Evolutionary conservation across 2,888 invertebrate genomes (phyloP).

Genomic region (Sinopyrophorus schimmeli): DNA sequence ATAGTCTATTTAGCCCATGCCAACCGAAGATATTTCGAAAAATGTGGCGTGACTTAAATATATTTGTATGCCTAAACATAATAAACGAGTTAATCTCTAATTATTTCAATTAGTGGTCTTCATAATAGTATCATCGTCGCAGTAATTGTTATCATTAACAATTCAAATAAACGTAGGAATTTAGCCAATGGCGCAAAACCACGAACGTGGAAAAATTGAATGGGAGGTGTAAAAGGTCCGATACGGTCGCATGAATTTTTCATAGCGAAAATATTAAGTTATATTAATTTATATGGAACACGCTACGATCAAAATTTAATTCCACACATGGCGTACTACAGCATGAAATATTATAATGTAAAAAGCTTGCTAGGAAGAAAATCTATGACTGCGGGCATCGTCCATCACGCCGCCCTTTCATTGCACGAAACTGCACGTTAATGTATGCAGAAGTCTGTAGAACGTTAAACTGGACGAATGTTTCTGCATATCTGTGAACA

Average conservation of each 20-base stretch:
- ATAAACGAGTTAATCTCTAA: too few species aligned
- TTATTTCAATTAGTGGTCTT: too few species aligned
- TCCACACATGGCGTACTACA: slow-evolving; percentile 8
- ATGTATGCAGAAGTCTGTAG: slow-evolving; percentile 24
- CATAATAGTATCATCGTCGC: too few species aligned
- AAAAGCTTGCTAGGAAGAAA: slow-evolving; percentile 20
- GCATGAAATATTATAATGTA: slow-evolving; percentile 23
- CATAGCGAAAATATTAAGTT: slow-evolving; percentile 5
- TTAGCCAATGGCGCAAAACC: slow-evolving; percentile 6
- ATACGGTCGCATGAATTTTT: background rate
- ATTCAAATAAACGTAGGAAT: slow-evolving; percentile 2
- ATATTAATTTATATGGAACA: slow-evolving; percentile 7
- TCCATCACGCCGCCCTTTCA: slow-evolving; percentile 24
- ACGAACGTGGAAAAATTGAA: background rate
- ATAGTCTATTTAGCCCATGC: too few species aligned
- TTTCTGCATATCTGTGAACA: slow-evolving; percentile 48
- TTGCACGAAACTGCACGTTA: slow-evolving; percentile 21
- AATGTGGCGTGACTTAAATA: too few species aligned
- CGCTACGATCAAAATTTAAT: slow-evolving; percentile 23
- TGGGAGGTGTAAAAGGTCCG: too few species aligned
- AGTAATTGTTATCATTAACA: slow-evolving; percentile 8
- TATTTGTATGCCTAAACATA: too few species aligned
- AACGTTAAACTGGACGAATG: slow-evolving; percentile 33
- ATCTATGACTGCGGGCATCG: slow-evolving; percentile 33
- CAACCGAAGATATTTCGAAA: too few species aligned